Evolutionary conservation across 2,888 invertebrate species (phyloP).

Genomic region (Nephrotoma appendiculata): DNA sequence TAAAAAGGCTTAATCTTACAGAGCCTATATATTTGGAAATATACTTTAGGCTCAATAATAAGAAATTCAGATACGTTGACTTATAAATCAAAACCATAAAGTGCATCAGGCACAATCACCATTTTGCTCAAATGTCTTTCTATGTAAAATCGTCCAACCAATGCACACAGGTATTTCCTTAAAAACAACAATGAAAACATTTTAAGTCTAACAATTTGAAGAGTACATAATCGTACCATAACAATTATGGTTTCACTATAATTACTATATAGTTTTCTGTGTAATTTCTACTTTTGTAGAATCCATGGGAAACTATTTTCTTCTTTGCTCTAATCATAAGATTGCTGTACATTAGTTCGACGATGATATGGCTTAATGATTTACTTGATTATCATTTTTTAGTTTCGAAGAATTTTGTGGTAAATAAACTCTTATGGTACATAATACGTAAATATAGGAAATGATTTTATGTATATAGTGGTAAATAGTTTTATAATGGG

Average conservation of each 20-base stretch:
- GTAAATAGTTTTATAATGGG: not conserved
- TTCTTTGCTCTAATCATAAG: not conserved
- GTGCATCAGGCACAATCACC: not conserved
- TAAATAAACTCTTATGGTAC: not conserved
- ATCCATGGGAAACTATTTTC: not conserved
- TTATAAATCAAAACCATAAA: not conserved
- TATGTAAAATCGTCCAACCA: not conserved
- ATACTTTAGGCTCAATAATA: no score
- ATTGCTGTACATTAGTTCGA: not conserved
- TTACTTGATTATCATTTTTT: not conserved
- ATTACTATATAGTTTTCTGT: not conserved
- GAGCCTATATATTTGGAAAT: no score
- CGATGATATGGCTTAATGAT: not conserved
- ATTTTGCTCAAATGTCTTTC: not conserved
- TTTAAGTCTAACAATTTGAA: not conserved
- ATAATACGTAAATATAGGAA: not conserved
- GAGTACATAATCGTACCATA: not conserved
- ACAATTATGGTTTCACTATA: not conserved
- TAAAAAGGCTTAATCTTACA: no score
- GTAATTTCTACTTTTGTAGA: not conserved
- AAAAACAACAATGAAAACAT: not conserved
- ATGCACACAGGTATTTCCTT: not conserved
- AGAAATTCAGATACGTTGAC: not conserved
- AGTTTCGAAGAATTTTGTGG: not conserved
- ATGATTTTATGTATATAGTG: not conserved